Base-by-base conservation (phyloP, 1,140 invertebrate species). In the Tetramorium simillimum region DNA sequence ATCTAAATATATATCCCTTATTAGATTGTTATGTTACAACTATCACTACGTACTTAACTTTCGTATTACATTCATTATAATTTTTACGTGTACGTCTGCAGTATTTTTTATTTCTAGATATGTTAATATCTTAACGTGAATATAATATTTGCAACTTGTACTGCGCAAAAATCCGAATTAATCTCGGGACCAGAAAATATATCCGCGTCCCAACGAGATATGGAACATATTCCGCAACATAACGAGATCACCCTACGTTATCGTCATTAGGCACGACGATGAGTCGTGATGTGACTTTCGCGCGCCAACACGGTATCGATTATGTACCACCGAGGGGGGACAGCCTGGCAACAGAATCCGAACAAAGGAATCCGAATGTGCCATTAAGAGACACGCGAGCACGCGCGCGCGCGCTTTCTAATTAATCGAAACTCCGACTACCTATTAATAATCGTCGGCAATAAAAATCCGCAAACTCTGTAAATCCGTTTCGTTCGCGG, bases 401-500 rank as follows among this genome's bases (percentile, higher is more conserved):
- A 21, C 75, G 76, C 80, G 77, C 77, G 60, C 80, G 77, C 77
- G 60, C 60, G 75, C 63, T 84, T 84, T 84, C 80, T 84, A 84
- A 84, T 84, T 84, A 84, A 84, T 84, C 80, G 80, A 84, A 84
- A 75, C 80, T 84, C 69, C 80, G 80, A 62, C 40, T 81, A 49
- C 69, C 80, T 84, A 84, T 84, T 84, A 84, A 84, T 84, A 84
- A 84, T 84, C 80, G 80, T 73, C 53, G 69, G 80, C 69, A 84
- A 84, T 84, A 84, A 84, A 84, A 84, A 84, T 84, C 80, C 80
- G 69, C 80, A 75, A 84, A 84, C 80, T 60, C 80, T 84, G 80
- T 84, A 84, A 84, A 84, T 75, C 69, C 80, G 69, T 46, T 84
- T 84, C 80, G 80, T 84, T 73, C 69, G 80, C 69, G 80, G 80